These are phyloP conservation scores for Hephaestus fuliginosus DNA, from an alignment of 2,797 vertebrate genomes.

Conservation along the genomic window DNA sequence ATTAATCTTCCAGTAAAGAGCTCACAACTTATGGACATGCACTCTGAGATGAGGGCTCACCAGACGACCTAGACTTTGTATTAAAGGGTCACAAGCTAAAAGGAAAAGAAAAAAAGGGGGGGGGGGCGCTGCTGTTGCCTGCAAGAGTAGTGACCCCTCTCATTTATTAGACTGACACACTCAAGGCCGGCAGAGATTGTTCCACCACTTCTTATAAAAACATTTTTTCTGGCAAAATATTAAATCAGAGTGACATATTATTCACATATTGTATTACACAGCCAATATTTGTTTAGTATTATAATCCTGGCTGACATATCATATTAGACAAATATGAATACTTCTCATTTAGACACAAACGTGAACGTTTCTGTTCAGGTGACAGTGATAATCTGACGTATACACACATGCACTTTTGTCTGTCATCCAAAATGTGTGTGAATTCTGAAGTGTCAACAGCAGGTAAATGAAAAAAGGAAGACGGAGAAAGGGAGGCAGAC, in stretches of 20 bases:
- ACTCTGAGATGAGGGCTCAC: background rate
- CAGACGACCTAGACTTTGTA: background rate
- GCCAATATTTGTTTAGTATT: background rate
- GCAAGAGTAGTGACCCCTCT: background rate
- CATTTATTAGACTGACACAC: background rate
- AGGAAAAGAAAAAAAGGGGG: too few species aligned
- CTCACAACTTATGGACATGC: background rate
- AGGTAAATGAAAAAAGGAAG: conserved; percentile 52
- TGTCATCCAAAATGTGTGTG: conserved; percentile 2
- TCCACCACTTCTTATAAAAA: background rate
- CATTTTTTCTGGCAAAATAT: background rate
- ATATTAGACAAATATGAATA: background rate
- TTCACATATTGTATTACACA: background rate
- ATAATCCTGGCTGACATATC: background rate
- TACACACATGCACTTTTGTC: conserved; percentile 11
- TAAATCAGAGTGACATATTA: background rate
- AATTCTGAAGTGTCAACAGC: conserved; percentile 35
- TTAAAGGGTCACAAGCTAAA: background rate
- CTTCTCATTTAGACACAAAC: background rate
- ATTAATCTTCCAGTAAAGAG: background rate
- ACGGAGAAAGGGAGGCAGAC: conserved; percentile 9
- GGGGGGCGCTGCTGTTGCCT: background rate
- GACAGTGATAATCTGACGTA: background rate
- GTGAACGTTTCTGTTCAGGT: background rate
- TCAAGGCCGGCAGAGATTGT: background rate